A percentile compares a stretch with the other conserved stretches of the same genome.
Conservation (phyloP, 2,797 vertebrate genomes). For the Thamnophis elegans region DNA sequence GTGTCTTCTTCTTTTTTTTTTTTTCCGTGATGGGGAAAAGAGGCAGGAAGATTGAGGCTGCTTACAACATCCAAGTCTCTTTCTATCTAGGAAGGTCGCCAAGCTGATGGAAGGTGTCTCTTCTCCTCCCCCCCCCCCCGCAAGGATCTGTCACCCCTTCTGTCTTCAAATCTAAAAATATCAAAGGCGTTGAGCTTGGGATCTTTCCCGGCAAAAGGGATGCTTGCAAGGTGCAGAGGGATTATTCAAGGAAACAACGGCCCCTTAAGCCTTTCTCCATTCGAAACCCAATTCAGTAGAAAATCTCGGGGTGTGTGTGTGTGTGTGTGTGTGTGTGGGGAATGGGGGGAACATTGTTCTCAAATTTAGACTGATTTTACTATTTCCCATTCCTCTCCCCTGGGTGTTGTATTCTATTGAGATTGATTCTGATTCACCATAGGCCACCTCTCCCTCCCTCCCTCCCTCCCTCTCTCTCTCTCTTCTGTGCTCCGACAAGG, state of each 20-base stretch:
- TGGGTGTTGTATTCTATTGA: background rate
- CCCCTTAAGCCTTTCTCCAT: background rate
- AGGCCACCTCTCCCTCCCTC: background rate
- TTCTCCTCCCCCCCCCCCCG: too few species aligned
- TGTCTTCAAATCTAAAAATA: background rate
- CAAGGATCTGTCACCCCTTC: background rate
- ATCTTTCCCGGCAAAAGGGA: background rate
- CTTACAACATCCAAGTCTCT: background rate
- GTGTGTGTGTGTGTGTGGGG: too few species aligned
- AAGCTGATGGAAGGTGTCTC: background rate
- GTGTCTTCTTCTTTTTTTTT: too few species aligned
- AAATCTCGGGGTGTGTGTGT: background rate
- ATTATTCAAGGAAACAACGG: background rate
- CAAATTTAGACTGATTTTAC: background rate
- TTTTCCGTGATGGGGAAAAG: background rate
- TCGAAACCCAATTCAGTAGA: background rate
- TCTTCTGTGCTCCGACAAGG: background rate
- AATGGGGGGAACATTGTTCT: background rate
- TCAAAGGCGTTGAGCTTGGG: background rate
- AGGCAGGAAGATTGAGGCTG: background rate
- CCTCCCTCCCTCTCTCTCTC: too few species aligned
- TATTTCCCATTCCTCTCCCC: accelerated
- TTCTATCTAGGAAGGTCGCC: background rate
- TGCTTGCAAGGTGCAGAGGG: background rate
- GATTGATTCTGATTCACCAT: background rate